Conservation (phyloP, 2,113 vertebrate species). For the Lycaon pictus region DNA sequence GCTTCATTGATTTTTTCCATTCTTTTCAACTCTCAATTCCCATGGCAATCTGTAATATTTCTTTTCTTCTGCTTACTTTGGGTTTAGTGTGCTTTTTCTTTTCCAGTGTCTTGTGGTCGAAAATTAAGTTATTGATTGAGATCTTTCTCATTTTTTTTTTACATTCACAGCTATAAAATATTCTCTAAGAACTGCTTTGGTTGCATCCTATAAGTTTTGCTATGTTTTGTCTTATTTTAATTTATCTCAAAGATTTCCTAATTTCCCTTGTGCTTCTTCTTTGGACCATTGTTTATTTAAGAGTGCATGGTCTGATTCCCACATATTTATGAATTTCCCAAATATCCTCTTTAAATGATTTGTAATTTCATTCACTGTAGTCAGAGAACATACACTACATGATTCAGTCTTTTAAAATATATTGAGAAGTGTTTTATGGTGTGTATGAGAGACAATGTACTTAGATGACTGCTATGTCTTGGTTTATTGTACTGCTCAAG, state of each 20-base stretch:
- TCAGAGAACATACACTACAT: not conserved
- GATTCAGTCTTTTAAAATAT: not conserved
- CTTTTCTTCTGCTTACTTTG: not conserved
- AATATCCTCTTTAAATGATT: not conserved
- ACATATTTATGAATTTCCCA: not conserved
- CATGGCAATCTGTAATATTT: not conserved
- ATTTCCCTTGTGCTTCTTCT: not conserved
- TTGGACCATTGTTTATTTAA: not conserved
- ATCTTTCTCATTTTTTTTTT: not conserved
- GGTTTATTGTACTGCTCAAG: constrained; percentile 5
- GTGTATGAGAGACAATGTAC: not conserved
- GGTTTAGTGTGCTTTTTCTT: not conserved
- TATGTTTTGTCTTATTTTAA: not conserved
- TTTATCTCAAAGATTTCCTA: not conserved
- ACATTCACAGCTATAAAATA: not conserved
- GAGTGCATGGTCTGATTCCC: not conserved
- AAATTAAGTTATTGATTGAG: not conserved
- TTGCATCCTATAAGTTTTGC: not conserved
- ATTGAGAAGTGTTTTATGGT: not conserved
- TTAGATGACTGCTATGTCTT: not conserved
- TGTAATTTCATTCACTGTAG: not conserved
- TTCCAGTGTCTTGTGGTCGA: not conserved
- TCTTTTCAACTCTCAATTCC: not conserved
- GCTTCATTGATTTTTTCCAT: not conserved
- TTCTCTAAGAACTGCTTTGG: not conserved